A percentile compares a stretch with the other conserved stretches of the same genome.
phyloP scores from a whole-genome alignment of 2,888 invertebrate species.

The Cecidostiba fungosa region DNA sequence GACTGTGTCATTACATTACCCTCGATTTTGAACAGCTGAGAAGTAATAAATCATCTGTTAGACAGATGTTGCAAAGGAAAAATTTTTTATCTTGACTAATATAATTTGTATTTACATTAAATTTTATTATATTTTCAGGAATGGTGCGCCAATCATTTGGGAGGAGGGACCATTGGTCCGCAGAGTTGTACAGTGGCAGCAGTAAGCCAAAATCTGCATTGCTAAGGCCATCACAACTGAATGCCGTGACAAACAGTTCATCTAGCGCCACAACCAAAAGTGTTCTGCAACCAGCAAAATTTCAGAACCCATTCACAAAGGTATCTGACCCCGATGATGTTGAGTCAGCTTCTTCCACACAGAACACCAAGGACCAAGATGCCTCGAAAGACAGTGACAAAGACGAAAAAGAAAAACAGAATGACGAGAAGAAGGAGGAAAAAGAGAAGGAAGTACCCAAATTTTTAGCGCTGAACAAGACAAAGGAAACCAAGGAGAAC shows the following conservation, averaged over 20 bases:
- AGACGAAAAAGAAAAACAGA: conserved; percentile 66
- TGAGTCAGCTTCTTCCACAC: conserved; percentile 56
- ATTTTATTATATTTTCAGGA: conserved; percentile 64
- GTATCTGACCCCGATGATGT: conserved; percentile 62
- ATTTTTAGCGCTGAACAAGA: conserved; percentile 75
- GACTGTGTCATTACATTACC: too few species aligned
- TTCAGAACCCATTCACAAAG: conserved; percentile 75
- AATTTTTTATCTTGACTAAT: not conserved
- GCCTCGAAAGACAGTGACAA: conserved; percentile 58
- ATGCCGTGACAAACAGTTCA: conserved; percentile 70
- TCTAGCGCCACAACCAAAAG: conserved; percentile 66
- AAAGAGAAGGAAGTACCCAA: conserved; percentile 72
- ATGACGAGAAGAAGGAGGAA: conserved; percentile 59
- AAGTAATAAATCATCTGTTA: too few species aligned
- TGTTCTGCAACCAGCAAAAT: conserved; percentile 73
- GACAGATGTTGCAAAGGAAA: too few species aligned
- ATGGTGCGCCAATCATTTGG: conserved; percentile 72
- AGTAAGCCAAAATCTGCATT: conserved; percentile 68
- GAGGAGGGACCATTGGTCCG: conserved; percentile 63
- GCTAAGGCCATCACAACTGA: conserved; percentile 75
- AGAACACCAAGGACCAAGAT: conserved; percentile 64
- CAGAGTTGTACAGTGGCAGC: conserved; percentile 40
- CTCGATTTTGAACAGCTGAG: too few species aligned
- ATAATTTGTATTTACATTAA: not conserved
- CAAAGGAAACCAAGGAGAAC: conserved; percentile 71